Evolutionary conservation across 2,797 vertebrate species (phyloP), one percentile per base, ranked within the genome.

Genomic region (Aphelocoma californica): DNA sequence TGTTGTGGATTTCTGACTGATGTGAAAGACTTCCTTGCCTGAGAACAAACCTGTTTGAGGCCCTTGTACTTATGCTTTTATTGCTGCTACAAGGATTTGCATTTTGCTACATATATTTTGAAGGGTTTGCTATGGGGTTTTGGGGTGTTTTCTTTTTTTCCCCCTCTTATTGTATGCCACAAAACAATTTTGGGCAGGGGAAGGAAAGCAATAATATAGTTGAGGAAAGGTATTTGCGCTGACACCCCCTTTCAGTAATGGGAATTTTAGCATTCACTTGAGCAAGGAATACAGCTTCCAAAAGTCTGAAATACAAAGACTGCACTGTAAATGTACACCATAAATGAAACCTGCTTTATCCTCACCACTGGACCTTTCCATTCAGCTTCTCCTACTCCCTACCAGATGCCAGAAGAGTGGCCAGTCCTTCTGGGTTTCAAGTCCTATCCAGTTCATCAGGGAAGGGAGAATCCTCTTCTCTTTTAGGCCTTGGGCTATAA

Each of bases 401-500:
- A 31, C 3, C 69, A 94, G 73, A 71, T 71, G 38, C 61, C 50
- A 71, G 38, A 81, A 60, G 62, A 70, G 14, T 18, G 18, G 15
- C 19, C 60, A 81, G 72, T 28, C 38, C 18, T 81, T 83, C 16
- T 42, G 53, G 5, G 20, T 90, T 90, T 90, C 47, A 62, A 75
- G 62, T 47, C 42, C 45, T 50, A 44, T 21, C 34, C 53, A 57
- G 65, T 50, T 69, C 1, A 0, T 36, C 1, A 0, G 19, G 15
- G 10, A 80, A 87, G 45, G 40, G 47, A 90, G 25, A 47, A 72
- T 79, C 48, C 32, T 65, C 36, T 75, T 91, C 53, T 57, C 32
- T 29, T 79, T 92, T 12, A 71, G 31, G 94, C 90, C 54, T 75
- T 69, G 54, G 66, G 69, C 82, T 88, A 0, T 36, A 83, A 71